Conservation (phyloP, 2,888 invertebrate genomes). For the Limnephilus auricula region DNA sequence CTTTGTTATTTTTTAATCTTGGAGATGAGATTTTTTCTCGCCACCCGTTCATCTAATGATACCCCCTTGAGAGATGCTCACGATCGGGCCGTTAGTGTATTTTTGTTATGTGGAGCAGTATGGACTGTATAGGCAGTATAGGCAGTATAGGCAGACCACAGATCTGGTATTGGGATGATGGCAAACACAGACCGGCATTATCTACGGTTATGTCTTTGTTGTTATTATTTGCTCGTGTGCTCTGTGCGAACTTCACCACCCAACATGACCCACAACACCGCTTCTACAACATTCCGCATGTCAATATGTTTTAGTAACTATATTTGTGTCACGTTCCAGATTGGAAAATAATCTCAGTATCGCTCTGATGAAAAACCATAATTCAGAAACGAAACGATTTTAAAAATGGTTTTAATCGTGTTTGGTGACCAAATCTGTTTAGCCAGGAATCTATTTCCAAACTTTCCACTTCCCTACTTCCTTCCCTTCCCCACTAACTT, state of each 20-base stretch:
- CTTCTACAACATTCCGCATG: neutral
- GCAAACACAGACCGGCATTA: constrained; percentile 61
- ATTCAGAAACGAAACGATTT: too few relatives aligned
- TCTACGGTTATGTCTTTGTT: constrained; percentile 65
- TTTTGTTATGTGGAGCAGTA: constrained; percentile 66
- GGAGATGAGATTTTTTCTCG: neutral
- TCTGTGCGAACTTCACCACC: constrained; percentile 46
- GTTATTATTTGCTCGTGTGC: constrained; percentile 57
- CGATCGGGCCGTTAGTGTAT: constrained; percentile 59
- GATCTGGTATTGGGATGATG: neutral
- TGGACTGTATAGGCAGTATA: constrained; percentile 55
- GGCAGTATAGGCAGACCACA: constrained; percentile 57
- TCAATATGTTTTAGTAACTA: too few relatives aligned
- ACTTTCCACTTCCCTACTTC: too few relatives aligned
- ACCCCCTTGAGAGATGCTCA: constrained; percentile 60
- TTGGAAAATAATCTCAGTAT: too few relatives aligned
- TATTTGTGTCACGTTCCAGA: too few relatives aligned
- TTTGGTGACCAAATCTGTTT: too few relatives aligned
- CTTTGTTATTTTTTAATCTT: too few relatives aligned
- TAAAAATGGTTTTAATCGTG: too few relatives aligned
- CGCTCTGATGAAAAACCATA: too few relatives aligned
- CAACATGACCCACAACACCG: neutral
- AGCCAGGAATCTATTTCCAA: too few relatives aligned
- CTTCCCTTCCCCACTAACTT: too few relatives aligned
- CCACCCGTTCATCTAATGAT: constrained; percentile 61